phyloP scores from a whole-genome alignment of 2,888 invertebrate species.

The Himalopsyche anomala region DNA sequence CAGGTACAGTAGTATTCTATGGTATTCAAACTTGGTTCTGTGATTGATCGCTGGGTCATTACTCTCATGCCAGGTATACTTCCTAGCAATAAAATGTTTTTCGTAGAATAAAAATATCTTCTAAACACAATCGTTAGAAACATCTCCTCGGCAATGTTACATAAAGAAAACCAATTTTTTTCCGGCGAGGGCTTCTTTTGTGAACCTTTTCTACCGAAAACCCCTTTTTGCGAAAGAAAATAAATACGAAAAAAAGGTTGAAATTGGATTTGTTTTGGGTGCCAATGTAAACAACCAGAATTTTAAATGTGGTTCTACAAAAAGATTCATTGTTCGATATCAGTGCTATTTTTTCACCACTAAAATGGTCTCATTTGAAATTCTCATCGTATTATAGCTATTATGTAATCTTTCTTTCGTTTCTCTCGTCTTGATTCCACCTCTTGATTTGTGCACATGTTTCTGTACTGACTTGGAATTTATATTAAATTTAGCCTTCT shows the following conservation, averaged over 20 bases:
- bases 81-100: not conserved
- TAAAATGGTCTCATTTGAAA: not conserved
- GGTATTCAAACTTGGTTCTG: not conserved
- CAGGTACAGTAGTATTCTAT: too few species aligned
- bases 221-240: slow-evolving; percentile 15
- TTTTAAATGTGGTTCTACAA: slow-evolving; percentile 21
- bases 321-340: slow-evolving; percentile 21
- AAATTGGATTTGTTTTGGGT: slow-evolving; percentile 34
- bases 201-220: slow-evolving; percentile 7
- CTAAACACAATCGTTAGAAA: slow-evolving; percentile 31
- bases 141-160: slow-evolving; percentile 10
- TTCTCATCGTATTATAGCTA: not conserved
- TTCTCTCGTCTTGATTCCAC: not conserved
- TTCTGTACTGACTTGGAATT: too few species aligned
- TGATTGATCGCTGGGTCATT: slow-evolving; percentile 20
- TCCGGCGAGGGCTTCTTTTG: slow-evolving; percentile 9
- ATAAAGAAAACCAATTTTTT: slow-evolving; percentile 30
- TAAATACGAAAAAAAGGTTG: slow-evolving; percentile 28
- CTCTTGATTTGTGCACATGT: too few species aligned
- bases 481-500: too few species aligned
- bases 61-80: not conserved
- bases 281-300: slow-evolving; percentile 21
- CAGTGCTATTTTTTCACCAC: slow-evolving; percentile 19
- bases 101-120: slow-evolving; percentile 10
- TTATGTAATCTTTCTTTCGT: slow-evolving; percentile 1